A percentile compares a stretch with the other conserved stretches of the same genome.
Conservation (phyloP, 2,888 invertebrate genomes). For the Rhagonycha lutea region DNA sequence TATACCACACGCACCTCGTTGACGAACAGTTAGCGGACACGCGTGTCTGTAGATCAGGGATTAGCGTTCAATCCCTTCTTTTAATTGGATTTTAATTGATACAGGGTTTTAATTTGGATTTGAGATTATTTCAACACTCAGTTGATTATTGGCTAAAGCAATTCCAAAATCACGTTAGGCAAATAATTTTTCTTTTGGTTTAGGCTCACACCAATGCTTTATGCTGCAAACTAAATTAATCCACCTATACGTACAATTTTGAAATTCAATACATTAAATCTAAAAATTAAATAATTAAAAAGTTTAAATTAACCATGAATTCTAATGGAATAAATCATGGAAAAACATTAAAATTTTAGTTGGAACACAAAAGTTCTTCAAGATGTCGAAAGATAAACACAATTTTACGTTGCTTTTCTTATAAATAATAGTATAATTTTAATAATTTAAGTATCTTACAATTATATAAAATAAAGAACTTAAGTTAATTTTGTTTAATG, state of each 20-base stretch:
- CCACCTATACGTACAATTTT: too few species aligned
- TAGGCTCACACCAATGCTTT: not conserved
- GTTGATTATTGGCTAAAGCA: constrained; percentile 27
- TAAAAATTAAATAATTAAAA: not conserved
- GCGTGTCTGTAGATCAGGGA: constrained; percentile 45
- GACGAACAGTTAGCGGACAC: constrained; percentile 35
- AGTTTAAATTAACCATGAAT: not conserved
- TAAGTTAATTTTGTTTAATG: not conserved
- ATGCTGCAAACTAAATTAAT: not conserved
- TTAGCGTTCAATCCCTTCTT: constrained; percentile 46
- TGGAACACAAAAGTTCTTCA: not conserved
- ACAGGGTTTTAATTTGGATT: constrained; percentile 32
- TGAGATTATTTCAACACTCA: constrained; percentile 29
- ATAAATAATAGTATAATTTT: not conserved
- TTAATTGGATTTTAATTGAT: constrained; percentile 50
- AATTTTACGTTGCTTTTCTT: not conserved
- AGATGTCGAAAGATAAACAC: not conserved
- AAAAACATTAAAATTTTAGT: not conserved
- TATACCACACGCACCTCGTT: constrained; percentile 20
- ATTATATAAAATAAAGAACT: not conserved
- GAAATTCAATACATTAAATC: not conserved
- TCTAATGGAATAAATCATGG: not conserved
- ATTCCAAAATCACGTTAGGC: constrained; percentile 24
- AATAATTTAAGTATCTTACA: not conserved
- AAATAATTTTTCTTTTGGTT: constrained; percentile 21